Conservation (phyloP, 2,797 vertebrate species). For the Acanthurus lineatus region DNA sequence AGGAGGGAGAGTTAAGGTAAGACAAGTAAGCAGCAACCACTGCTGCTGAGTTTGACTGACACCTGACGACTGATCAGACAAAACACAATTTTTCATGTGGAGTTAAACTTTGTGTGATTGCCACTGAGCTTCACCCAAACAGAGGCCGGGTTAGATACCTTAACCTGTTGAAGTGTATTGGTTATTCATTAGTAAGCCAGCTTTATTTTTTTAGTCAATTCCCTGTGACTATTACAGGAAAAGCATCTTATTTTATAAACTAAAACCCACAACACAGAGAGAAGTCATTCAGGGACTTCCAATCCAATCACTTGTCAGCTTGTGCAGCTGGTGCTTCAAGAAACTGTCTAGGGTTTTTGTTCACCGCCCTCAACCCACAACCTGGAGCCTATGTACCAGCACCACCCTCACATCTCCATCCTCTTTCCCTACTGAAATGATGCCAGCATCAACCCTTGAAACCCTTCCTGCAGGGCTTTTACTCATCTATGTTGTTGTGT, state of each 20-base stretch:
- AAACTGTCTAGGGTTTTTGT: constrained; percentile 41
- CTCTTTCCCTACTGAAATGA: constrained; percentile 38
- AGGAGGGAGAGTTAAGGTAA: background rate
- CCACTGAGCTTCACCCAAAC: background rate
- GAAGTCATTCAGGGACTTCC: background rate
- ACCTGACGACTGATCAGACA: background rate
- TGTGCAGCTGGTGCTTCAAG: constrained; percentile 6
- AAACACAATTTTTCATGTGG: background rate
- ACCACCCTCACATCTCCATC: constrained; percentile 43
- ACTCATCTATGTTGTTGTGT: constrained; percentile 35
- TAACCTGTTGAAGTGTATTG: background rate
- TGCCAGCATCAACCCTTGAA: constrained; percentile 40
- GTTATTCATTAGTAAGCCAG: background rate
- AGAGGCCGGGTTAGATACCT: constrained; percentile 7
- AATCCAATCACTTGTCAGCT: constrained; percentile 9
- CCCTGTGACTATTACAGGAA: constrained; percentile 7
- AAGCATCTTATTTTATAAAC: background rate
- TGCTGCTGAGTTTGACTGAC: background rate
- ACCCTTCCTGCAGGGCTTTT: constrained; percentile 41
- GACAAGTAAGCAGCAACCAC: background rate
- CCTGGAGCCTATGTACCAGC: constrained; percentile 23
- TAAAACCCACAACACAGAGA: background rate
- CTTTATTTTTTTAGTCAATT: background rate
- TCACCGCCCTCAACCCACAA: constrained; percentile 40
- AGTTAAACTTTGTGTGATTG: background rate